Evolutionary conservation across 2,797 vertebrate species (phyloP).

Genomic region (Oophaga sylvatica): DNA sequence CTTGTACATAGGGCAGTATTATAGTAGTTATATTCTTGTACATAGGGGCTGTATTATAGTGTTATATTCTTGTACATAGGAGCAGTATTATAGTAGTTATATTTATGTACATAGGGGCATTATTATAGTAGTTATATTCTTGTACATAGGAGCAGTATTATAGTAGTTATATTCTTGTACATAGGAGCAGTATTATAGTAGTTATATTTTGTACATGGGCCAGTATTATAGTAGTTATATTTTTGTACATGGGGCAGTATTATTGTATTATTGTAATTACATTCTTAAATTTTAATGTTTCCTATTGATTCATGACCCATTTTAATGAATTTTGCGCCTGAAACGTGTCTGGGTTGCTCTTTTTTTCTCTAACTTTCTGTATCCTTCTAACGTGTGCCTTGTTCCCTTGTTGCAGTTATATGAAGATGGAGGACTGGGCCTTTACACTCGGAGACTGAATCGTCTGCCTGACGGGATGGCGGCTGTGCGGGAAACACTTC

Average conservation of each 20-base stretch:
- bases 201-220: neutral
- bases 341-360: neutral
- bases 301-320: no score
- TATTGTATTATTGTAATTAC: neutral
- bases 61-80: no score
- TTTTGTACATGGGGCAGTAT: neutral
- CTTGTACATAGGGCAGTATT: neutral
- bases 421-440: slow-evolving; percentile 93
- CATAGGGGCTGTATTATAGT: no score
- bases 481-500: slow-evolving; percentile 88
- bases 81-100: neutral
- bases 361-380: neutral
- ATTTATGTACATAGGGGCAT: neutral
- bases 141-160: neutral
- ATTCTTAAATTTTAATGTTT: neutral
- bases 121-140: no score
- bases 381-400: neutral
- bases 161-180: slow-evolving; percentile 3
- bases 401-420: slow-evolving; percentile 79
- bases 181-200: neutral
- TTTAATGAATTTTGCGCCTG: no score
- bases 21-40: slow-evolving; percentile 9
- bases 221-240: no score
- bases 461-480: slow-evolving; percentile 91
- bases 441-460: slow-evolving; percentile 90